Evolutionary conservation across 2,113 vertebrate genomes (phyloP).

Genomic region (Nyctibius bracteatus): DNA sequence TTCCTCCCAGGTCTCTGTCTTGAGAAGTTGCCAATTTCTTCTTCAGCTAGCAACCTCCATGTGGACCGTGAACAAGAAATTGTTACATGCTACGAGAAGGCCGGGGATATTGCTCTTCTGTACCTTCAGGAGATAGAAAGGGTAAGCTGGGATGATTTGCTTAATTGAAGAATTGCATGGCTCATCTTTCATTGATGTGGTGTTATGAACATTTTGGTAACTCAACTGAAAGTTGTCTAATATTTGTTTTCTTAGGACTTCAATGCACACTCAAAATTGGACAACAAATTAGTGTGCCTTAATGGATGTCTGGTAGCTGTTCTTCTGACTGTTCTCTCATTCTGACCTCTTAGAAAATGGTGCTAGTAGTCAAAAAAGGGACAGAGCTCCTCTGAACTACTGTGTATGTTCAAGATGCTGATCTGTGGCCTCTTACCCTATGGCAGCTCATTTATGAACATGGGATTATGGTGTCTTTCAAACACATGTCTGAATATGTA

Average conservation of each 20-base stretch:
- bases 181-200: neutral
- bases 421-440: neutral
- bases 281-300: neutral
- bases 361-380: neutral
- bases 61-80: conserved; percentile 88
- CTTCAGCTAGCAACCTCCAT: conserved; percentile 81
- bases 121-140: conserved; percentile 97
- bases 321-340: neutral
- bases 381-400: neutral
- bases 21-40: conserved; percentile 87
- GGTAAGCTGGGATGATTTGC: conserved; percentile 68
- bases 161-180: neutral
- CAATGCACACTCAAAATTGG: neutral
- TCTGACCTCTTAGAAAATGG: neutral
- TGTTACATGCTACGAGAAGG: conserved; percentile 95
- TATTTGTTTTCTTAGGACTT: neutral
- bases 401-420: neutral
- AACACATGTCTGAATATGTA: neutral
- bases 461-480: neutral
- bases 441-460: neutral
- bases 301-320: neutral
- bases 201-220: neutral
- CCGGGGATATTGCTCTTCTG: conserved; percentile 94
- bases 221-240: neutral
- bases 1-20: conserved; percentile 85